Percentiles rank a stretch among this genome's conserved stretches.
Conservation (phyloP, 2,797 vertebrate species). For the Columba guinea region DNA sequence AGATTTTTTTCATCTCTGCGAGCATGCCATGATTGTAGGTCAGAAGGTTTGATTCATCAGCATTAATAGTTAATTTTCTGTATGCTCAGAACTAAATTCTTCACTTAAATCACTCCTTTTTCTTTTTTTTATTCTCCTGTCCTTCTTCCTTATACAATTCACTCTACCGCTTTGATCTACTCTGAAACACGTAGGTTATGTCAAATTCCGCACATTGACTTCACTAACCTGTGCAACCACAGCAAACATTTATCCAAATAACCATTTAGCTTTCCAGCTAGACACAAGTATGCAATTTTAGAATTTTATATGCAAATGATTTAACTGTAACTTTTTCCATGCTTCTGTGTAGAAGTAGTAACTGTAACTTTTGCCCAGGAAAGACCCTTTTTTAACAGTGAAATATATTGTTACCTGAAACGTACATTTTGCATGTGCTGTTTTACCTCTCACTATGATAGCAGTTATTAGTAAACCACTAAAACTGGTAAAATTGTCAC, state of each 20-base stretch:
- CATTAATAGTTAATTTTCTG: neutral
- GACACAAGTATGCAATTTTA: neutral
- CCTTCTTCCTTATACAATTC: neutral
- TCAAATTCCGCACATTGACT: neutral
- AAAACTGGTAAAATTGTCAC: constrained; percentile 57
- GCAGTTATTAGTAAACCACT: constrained; percentile 43
- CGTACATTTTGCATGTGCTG: neutral
- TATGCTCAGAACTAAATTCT: neutral
- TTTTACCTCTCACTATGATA: constrained; percentile 11
- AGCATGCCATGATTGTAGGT: neutral
- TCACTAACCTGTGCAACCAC: neutral
- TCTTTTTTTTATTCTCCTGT: too few relatives aligned
- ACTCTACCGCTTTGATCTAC: neutral
- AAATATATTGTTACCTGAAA: neutral
- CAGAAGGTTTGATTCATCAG: neutral
- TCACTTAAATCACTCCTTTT: neutral
- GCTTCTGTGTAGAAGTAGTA: neutral
- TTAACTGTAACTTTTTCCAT: neutral
- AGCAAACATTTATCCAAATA: neutral
- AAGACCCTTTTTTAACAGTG: neutral
- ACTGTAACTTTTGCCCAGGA: neutral
- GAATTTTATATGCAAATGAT: neutral
- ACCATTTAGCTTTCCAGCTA: neutral
- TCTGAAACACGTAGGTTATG: neutral
- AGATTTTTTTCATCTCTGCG: neutral